phyloP scores from a whole-genome alignment of 2,888 invertebrate genomes.

The Amaurobius ferox region DNA sequence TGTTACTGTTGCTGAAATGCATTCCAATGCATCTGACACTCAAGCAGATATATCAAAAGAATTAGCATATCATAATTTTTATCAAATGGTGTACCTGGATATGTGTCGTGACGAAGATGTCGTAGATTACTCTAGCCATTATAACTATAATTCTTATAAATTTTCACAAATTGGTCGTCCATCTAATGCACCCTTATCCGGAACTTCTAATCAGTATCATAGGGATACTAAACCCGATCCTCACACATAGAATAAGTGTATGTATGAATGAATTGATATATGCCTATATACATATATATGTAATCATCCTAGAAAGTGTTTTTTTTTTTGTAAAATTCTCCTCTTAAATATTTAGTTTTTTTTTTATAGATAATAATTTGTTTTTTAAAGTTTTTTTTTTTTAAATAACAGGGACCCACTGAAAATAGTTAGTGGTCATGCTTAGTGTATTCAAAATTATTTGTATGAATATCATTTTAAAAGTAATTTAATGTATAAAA shows the following conservation, averaged over 20 bases:
- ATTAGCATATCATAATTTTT: conserved; percentile 52
- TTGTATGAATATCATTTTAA: too few species aligned
- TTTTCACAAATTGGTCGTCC: conserved; percentile 64
- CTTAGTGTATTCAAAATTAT: too few species aligned
- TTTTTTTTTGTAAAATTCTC: too few species aligned
- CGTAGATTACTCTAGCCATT: conserved; percentile 55
- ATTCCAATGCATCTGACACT: neutral
- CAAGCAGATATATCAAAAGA: neutral
- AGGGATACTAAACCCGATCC: neutral
- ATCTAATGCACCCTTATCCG: conserved; percentile 14
- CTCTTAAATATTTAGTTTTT: too few species aligned
- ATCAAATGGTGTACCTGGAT: conserved; percentile 43
- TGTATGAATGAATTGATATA: neutral
- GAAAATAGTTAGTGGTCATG: too few species aligned
- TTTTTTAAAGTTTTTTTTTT: too few species aligned
- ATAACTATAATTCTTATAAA: conserved; percentile 59
- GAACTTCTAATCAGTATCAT: neutral
- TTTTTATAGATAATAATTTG: too few species aligned
- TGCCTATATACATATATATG: neutral
- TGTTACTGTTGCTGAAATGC: conserved; percentile 4
- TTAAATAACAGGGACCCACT: too few species aligned
- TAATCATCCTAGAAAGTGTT: neutral
- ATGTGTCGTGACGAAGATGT: conserved; percentile 28
- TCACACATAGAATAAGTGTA: neutral
- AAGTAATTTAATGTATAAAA: too few species aligned